These are phyloP conservation scores for Phrynocephalus forsythii DNA, from an alignment of 2,797 vertebrate species.

Conservation along the genomic window DNA sequence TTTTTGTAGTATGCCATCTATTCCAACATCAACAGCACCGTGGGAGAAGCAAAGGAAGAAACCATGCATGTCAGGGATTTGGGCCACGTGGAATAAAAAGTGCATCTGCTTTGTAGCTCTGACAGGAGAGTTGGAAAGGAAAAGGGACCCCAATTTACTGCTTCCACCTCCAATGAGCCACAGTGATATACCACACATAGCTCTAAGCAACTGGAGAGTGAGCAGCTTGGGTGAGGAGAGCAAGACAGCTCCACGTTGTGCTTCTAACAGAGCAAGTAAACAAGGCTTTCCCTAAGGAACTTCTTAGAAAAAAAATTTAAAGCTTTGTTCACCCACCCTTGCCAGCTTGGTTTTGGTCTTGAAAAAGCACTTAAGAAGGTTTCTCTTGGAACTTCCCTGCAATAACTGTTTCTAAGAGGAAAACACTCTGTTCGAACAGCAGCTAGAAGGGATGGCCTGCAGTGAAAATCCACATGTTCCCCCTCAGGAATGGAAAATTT, in stretches of 20 bases:
- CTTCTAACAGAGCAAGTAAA: not conserved
- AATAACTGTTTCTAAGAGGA: not conserved
- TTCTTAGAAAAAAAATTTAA: not conserved
- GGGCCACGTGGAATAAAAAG: not conserved
- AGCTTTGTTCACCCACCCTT: not conserved
- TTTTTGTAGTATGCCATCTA: not conserved
- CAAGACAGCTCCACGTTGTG: not conserved
- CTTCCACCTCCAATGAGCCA: not conserved
- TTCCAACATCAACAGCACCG: not conserved
- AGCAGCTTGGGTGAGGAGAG: not conserved
- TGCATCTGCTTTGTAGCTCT: not conserved
- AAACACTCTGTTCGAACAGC: not conserved
- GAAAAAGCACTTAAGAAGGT: not conserved
- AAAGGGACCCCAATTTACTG: not conserved
- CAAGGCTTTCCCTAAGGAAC: not conserved
- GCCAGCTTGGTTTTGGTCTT: not conserved
- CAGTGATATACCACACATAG: not conserved
- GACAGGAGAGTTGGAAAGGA: not conserved
- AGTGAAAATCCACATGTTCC: not conserved
- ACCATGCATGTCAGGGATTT: not conserved
- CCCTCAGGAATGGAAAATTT: not conserved
- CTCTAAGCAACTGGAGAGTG: not conserved
- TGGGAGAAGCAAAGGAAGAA: not conserved
- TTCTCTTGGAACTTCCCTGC: not conserved
- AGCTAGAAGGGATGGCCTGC: not conserved